Base-by-base conservation (phyloP, 1,140 invertebrate species). In the Cydia fagiglandana region DNA sequence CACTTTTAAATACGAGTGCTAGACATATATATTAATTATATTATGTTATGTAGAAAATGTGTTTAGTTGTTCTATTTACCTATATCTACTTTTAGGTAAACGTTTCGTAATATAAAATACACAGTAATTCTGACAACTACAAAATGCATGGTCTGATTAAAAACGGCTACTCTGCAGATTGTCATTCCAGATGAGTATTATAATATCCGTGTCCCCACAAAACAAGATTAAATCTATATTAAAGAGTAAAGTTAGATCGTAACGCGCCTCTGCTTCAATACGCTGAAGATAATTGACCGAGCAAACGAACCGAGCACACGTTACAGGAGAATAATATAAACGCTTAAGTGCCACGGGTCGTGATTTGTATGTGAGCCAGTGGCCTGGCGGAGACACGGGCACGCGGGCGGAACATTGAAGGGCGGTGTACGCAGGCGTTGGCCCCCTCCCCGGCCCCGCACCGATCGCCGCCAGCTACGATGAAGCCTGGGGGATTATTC, bases 271-370 rank as follows among this genome's bases (percentile, higher is more conserved):
- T 34, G 73, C 80, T 81, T 76, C 81, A 83, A 86, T 87, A 85
- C 78, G 81, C 79, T 79, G 77, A 77, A 87, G 79, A 86, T 87
- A 90, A 90, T 88, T 88, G 87, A 85, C 76, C 78, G 81, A 84
- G 86, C 82, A 86, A 87, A 87, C 83, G 85, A 88, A 86, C 80
- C 83, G 80, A 82, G 82, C 84, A 81, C 79, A 82, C 79, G 80
- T 84, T 85, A 85, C 82, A 88, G 83, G 83, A 79, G 80, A 84
- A 86, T 82, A 83, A 82, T 77, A 86, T 85, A 30, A 47, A 17
- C 45, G 20, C 73, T 73, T 13, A 70, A 70, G 66, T 70, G 30
- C 66, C 66, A 17, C 30, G 66, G 66, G n/a, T 41, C 66, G 34
- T 38, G 38, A 70, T 70, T 70, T 70, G 66, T 70, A 70, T 70